Conservation (phyloP, 2,797 vertebrate genomes). For the Spinus olivaceus region DNA sequence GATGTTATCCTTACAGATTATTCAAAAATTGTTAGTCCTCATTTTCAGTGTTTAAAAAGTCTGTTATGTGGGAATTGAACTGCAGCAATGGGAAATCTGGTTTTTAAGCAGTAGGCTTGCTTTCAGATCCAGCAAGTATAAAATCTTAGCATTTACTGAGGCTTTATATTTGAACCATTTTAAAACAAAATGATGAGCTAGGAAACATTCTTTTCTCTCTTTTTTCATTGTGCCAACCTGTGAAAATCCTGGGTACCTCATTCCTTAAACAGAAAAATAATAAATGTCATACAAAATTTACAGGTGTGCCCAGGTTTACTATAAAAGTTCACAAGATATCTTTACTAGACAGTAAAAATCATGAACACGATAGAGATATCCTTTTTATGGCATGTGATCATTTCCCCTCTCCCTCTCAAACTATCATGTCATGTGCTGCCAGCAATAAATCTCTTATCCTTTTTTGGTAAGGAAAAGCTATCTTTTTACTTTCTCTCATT, state of each 20-base stretch:
- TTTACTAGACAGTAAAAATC: slow-evolving; percentile 18
- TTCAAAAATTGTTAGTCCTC: not conserved
- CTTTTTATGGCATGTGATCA: not conserved
- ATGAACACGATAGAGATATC: not conserved
- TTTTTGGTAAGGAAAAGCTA: not conserved
- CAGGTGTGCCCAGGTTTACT: not conserved
- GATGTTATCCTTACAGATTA: not conserved
- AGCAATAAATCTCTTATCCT: not conserved
- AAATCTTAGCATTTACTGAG: not conserved
- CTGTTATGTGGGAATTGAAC: not conserved
- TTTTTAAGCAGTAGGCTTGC: not conserved
- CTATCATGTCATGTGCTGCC: not conserved
- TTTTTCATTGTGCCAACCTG: not conserved
- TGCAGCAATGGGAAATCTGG: not conserved
- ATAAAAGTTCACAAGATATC: not conserved
- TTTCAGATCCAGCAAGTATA: not conserved
- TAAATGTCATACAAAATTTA: slow-evolving; percentile 9
- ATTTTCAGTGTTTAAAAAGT: not conserved
- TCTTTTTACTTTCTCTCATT: not conserved
- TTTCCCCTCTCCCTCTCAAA: not conserved
- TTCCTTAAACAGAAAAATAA: not conserved
- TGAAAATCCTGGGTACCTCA: not conserved
- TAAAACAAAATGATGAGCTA: not conserved
- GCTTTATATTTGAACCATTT: not conserved
- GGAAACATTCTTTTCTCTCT: not conserved